Percentiles rank a stretch among this genome's conserved stretches.
Evolutionary conservation across 2,888 invertebrate genomes (phyloP).

Genomic region (Pollenia angustigena): DNA sequence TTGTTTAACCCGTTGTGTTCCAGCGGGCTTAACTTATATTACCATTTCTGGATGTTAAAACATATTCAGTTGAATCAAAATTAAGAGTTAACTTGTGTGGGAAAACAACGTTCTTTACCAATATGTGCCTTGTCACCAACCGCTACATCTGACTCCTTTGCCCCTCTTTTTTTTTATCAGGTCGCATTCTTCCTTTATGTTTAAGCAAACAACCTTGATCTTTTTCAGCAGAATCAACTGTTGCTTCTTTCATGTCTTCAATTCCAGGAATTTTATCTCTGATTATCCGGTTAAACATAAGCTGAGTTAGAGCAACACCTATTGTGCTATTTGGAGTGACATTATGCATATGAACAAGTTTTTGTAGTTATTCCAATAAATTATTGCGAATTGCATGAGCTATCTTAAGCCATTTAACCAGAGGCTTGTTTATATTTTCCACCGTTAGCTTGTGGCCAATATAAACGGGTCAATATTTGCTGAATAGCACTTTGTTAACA

Average conservation of each 20-base stretch:
- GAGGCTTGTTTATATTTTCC: constrained; percentile 66
- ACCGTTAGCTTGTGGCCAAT: constrained; percentile 72
- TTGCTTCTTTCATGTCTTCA: constrained; percentile 54
- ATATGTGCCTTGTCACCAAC: constrained; percentile 61
- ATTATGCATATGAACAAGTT: constrained; percentile 72
- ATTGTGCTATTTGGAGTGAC: constrained; percentile 72
- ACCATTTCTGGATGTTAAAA: constrained; percentile 58
- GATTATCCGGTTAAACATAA: constrained; percentile 67
- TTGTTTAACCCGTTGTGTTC: too few species aligned
- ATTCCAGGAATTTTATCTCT: constrained; percentile 69
- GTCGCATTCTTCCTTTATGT: constrained; percentile 67
- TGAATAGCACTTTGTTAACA: constrained; percentile 65
- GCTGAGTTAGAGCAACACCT: constrained; percentile 63
- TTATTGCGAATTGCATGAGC: constrained; percentile 61
- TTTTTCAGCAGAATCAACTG: constrained; percentile 64
- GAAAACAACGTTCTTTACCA: constrained; percentile 66
- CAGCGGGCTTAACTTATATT: constrained; percentile 17
- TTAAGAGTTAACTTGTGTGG: constrained; percentile 70
- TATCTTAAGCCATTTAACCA: constrained; percentile 66
- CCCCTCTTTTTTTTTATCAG: constrained; percentile 61
- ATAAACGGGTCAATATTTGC: constrained; percentile 65
- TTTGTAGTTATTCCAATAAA: constrained; percentile 69
- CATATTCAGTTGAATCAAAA: constrained; percentile 68
- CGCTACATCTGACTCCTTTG: constrained; percentile 56
- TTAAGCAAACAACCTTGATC: constrained; percentile 68